Evolutionary conservation across 1,140 invertebrate genomes (phyloP).

Genomic region (Hylaeus volcanicus): DNA sequence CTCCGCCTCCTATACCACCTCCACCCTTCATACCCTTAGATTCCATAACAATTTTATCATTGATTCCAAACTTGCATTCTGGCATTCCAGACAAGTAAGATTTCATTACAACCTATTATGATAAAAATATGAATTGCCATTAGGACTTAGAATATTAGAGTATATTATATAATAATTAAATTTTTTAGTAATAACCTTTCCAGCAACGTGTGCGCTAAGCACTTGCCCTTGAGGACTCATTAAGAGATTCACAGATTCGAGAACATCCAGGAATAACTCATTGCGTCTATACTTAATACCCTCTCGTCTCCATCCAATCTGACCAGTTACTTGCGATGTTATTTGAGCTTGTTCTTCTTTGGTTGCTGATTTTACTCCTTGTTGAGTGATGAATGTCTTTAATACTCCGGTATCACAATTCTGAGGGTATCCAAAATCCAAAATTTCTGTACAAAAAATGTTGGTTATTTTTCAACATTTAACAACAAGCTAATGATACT

Average conservation of each 20-base stretch:
- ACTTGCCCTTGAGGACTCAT: slow-evolving; percentile 99
- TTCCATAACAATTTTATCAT: slow-evolving; percentile 99
- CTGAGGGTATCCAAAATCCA: slow-evolving; percentile 99
- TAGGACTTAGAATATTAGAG: not conserved
- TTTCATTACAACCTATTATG: slow-evolving; percentile 95
- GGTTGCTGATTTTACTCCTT: slow-evolving; percentile 98
- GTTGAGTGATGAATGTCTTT: slow-evolving; percentile 99
- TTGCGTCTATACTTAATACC: slow-evolving; percentile 99
- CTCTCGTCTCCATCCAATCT: slow-evolving; percentile 99
- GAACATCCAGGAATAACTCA: slow-evolving; percentile 98
- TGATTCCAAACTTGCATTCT: slow-evolving; percentile 99
- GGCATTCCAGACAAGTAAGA: slow-evolving; percentile 99
- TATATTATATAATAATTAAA: not conserved
- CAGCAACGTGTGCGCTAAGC: slow-evolving; percentile 98
- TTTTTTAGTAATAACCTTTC: slow-evolving; percentile 83
- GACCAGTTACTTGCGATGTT: slow-evolving; percentile 99
- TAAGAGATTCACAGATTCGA: slow-evolving; percentile 99
- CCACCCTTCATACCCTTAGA: slow-evolving; percentile 92
- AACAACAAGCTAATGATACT: slow-evolving; percentile 46
- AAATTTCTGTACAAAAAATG: slow-evolving; percentile 89
- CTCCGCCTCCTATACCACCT: slow-evolving; percentile 83
- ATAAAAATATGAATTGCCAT: not conserved
- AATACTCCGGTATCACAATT: slow-evolving; percentile 99
- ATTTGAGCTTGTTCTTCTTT: slow-evolving; percentile 99
- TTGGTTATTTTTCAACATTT: not conserved